Evolutionary conservation across 37 sponge, comb jelly and placozoan species (phyloP), one percentile per base, ranked within the genome.

Genomic region (Hexactinellida sp.): DNA sequence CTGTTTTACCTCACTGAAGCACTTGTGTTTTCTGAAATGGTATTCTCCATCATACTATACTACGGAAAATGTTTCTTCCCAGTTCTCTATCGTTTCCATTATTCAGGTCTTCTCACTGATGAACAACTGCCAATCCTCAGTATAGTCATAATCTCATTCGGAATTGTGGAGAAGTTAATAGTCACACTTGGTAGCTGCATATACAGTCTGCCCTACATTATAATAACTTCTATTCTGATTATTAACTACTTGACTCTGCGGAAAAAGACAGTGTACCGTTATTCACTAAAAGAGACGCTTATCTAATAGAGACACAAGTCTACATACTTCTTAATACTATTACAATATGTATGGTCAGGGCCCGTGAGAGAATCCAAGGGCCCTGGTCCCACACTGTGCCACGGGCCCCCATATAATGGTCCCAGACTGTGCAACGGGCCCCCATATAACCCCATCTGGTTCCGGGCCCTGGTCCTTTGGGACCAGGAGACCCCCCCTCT

Each of bases 51-150:
- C 3, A 21, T 63, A 5, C 76, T 63, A 3, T 63, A 63, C 34
- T 63, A 63, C 76, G 76, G 76, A n/a, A 3, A 63, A 28, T 63
- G 76, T n/a, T 7, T 63, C 21, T 63, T 63, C 76, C 76, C 76
- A 5, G 3, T 32, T n/a, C 76, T 63, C 25, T 63, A 25, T 23
- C 25, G 13, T 63, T 3, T 63, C 5, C 34, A 63, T n/a, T 63
- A 63, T n/a, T 23, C 3, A 25, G 3, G 19, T 28, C 76, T 28
- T 23, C 76, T 63, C 76, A 63, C 32, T 21, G 5, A 10, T 21
- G 30, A 63, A 21, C 76, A 63, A n/a, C 30, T 63, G 5, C 76
- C 76, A 23, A 25, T 7, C 34, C 34, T 63, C 34, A 23, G 13
- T 23, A 10, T 63, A 3, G 25, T n/a, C 30, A 7, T 63, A 3